Evolutionary conservation across 2,797 vertebrate genomes (phyloP), one percentile per base, ranked within the genome.

Genomic region (Semotilus atromaculatus): DNA sequence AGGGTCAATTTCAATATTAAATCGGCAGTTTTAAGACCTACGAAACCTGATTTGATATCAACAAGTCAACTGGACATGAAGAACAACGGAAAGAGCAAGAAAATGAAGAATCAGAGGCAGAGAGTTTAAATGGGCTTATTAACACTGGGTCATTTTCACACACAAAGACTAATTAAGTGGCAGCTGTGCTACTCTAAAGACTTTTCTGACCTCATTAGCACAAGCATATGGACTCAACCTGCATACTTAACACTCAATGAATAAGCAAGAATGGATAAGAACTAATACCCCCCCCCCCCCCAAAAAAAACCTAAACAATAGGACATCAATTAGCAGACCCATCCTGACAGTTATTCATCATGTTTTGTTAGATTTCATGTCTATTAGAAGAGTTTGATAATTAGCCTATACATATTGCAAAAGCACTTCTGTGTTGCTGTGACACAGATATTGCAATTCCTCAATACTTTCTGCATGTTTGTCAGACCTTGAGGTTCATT

Each of bases 141-240:
- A 94, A 91, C 88, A 78, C 18, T 21, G 87, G 81, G 83, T 90
- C 91, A 94, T 94, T 94, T 84, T 72, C 83, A 40, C 40, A 76
- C 55, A 82, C 79, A 88, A 81, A 85, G 66, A 90, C 51, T 84
- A 84, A 84, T 84, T 53, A 83, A 83, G 26, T 70, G 82, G 62
- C 82, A 77, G 82, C 82, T 68, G 48, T 68, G 73, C 48, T 58
- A 91, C 84, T 82, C 88, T 55, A 36, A 90, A 92, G 89, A 90
- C 92, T 92, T 62, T 68, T 55, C 89, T 93, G 93, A 94, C 93
- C 95, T 94, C 95, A 95, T 96, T 95, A 95, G 90, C 82, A 86
- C 87, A 87, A 93, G 93, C 93, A 93, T 92, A 92, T 90, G 93
- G 90, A 92, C 84, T 90, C 86, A 91, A 92, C 86, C 90, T 85